phyloP scores from a whole-genome alignment of 2,888 invertebrate species.

The Blomia tropicalis region DNA sequence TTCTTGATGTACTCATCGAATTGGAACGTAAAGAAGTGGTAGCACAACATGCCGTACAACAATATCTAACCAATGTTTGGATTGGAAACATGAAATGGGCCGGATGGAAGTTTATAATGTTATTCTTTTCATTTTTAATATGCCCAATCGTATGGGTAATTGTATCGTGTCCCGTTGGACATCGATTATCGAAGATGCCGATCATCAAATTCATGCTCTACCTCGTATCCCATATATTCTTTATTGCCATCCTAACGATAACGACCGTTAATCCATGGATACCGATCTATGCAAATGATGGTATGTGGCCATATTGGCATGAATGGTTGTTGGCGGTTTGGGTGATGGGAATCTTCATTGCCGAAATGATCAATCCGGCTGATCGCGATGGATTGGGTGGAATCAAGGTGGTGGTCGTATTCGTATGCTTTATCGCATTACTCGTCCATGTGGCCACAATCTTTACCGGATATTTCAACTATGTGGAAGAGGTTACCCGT shows the following conservation, averaged over 20 bases:
- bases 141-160: constrained; percentile 92
- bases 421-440: constrained; percentile 71
- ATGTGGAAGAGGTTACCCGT: constrained; percentile 44
- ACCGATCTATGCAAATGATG: constrained; percentile 37
- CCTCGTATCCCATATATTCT: constrained; percentile 91
- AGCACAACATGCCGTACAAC: constrained; percentile 89
- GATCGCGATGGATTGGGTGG: constrained; percentile 92
- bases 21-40: constrained; percentile 93
- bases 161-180: constrained; percentile 82
- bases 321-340: constrained; percentile 88
- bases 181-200: constrained; percentile 91
- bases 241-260: constrained; percentile 77
- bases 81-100: constrained; percentile 91
- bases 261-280: constrained; percentile 42
- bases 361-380: constrained; percentile 92
- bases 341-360: constrained; percentile 81
- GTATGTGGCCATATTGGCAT: constrained; percentile 76
- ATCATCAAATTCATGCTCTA: constrained; percentile 99
- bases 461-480: constrained; percentile 32
- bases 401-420: constrained; percentile 43
- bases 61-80: constrained; percentile 82
- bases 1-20: constrained; percentile 89
- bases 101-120: constrained; percentile 77
- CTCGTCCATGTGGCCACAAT: constrained; percentile 64
- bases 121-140: constrained; percentile 77